These are phyloP conservation scores for Xestoiulus laeticollis DNA, from an alignment of 2,888 invertebrate genomes.

Conservation along the genomic window DNA sequence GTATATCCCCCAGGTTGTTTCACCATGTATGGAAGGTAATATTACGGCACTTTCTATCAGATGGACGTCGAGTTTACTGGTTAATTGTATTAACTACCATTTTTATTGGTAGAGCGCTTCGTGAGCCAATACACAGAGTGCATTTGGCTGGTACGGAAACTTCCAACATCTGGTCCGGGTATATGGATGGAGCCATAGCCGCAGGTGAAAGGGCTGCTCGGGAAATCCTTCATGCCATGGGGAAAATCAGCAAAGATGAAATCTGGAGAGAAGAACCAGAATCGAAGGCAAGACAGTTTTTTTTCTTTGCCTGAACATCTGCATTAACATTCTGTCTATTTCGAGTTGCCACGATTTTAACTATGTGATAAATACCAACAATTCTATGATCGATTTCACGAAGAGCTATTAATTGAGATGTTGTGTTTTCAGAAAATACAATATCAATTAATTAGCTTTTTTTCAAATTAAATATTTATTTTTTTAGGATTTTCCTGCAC, in stretches of 20 bases:
- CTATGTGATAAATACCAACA: no score
- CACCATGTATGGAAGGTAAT: slow-evolving; percentile 62
- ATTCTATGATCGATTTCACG: no score
- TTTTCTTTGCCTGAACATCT: no score
- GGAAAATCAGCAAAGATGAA: slow-evolving; percentile 59
- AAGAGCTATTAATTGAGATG: no score
- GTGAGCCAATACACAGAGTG: slow-evolving; percentile 61
- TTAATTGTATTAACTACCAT: not conserved
- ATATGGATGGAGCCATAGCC: slow-evolving; percentile 59
- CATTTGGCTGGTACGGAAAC: slow-evolving; percentile 61
- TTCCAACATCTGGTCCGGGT: slow-evolving; percentile 59
- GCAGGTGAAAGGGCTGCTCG: slow-evolving; percentile 60
- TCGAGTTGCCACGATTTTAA: no score
- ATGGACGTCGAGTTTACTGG: not conserved
- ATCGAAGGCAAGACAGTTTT: slow-evolving; percentile 54
- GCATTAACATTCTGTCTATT: no score
- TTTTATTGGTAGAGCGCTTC: slow-evolving; percentile 59
- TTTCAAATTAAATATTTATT: slow-evolving; percentile 21
- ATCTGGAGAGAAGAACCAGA: slow-evolving; percentile 61
- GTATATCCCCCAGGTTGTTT: slow-evolving; percentile 63
- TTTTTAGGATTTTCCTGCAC: slow-evolving; percentile 51
- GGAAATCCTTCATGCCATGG: slow-evolving; percentile 59
- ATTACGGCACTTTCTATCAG: not conserved
- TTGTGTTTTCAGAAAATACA: no score
- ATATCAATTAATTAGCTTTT: not conserved